phyloP scores from a whole-genome alignment of 2,797 vertebrate genomes.

The Mallotus villosus region DNA sequence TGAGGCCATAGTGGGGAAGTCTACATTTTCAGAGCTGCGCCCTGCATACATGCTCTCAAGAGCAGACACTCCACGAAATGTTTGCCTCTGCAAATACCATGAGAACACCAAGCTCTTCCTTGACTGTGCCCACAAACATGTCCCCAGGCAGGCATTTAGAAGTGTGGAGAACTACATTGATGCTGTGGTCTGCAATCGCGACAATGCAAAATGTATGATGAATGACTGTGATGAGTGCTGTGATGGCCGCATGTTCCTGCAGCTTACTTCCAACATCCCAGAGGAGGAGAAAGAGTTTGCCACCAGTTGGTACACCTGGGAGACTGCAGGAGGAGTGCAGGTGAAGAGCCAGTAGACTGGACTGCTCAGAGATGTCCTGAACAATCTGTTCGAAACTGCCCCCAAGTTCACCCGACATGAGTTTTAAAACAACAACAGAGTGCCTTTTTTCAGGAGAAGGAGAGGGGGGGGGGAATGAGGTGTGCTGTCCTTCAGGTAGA shows the following conservation, averaged over 20 bases:
- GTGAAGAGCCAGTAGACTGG: not conserved
- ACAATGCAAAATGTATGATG: not conserved
- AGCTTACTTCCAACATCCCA: not conserved
- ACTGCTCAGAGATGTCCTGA: slow-evolving; percentile 3
- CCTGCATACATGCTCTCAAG: not conserved
- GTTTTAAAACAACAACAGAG: slow-evolving; percentile 6
- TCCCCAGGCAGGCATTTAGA: not conserved
- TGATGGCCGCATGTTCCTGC: not conserved
- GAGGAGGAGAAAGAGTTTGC: not conserved
- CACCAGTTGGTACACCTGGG: slow-evolving; percentile 16
- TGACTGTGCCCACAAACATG: not conserved
- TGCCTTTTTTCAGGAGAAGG: slow-evolving; percentile 1
- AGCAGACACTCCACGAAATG: slow-evolving; percentile 3
- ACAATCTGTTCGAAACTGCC: not conserved
- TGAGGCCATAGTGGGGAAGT: not conserved
- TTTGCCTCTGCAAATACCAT: slow-evolving; percentile 5
- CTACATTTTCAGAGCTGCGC: not conserved
- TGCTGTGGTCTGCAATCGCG: not conserved
- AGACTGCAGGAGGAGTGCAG: slow-evolving; percentile 2
- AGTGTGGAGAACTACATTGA: not conserved
- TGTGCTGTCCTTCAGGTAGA: slow-evolving; percentile 11
- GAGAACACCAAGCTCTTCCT: not conserved
- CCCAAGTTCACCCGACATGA: not conserved
- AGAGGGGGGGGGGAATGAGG: not conserved
- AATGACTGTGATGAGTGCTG: slow-evolving; percentile 9